Evolutionary conservation across 2,113 vertebrate genomes (phyloP), one percentile per base, ranked within the genome.

Genomic region (Colossoma macropomum): DNA sequence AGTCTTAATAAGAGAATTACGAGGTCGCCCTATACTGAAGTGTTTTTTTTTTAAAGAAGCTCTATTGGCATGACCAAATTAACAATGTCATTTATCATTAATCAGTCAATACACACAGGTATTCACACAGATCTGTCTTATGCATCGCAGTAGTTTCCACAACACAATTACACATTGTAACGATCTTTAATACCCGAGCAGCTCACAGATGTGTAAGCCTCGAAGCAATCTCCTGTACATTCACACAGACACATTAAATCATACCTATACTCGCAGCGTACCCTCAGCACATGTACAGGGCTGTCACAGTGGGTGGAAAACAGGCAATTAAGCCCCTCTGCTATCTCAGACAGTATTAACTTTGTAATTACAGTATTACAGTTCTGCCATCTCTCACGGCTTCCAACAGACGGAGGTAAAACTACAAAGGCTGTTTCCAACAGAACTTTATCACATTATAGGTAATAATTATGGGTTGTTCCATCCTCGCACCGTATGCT

Each of bases 251-350:
- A 56, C 71, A 73, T 45, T 52, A n/a, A 41, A 10, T 21, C 66
- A 73, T n/a, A 73, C 72, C 21, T 23, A 32, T 12, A 30, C 48
- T 23, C 27, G 23, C 65, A 25, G 48, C 77, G 21, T 30, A 60
- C 68, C 45, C 78, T 69, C 78, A 30, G 34, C 38, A 56, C 48
- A 59, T 5, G 7, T 32, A 17, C 59, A 19, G 70, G 56, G 27
- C 48, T 50, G 38, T 66, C 59, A 75, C 12, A 65, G 80, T 63
- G n/a, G 21, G 66, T n/a, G 41, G 54, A 27, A 81, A 63, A 66
- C 80, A 66, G 56, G n/a, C 71, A 81, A 81, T 75, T 66, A 75
- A 75, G 52, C 12, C 30, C 60, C 73, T 65, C 23, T 75, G 80
- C 80, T 74, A 41, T 34, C 28, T 65, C 60, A 17, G 71, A 65